A percentile compares a stretch with the other conserved stretches of the same genome.
phyloP scores from a whole-genome alignment of 2,113 vertebrate genomes.

The Entomyzon cyanotis region DNA sequence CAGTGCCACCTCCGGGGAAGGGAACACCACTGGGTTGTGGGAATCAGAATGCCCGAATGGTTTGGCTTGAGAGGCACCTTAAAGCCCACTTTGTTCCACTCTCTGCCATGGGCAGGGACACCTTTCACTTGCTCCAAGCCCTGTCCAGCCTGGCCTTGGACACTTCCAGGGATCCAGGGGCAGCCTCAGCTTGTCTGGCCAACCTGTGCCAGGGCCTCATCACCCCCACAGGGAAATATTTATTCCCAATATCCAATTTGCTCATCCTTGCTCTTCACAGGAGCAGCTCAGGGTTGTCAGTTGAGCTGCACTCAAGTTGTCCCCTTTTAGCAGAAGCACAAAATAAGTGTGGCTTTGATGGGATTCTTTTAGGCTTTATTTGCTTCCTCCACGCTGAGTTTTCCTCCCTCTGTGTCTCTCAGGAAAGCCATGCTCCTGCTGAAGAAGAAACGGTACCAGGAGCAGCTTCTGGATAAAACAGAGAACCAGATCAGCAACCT shows the following conservation, averaged over 20 bases:
- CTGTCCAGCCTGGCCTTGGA: accelerated
- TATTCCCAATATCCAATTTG: not conserved
- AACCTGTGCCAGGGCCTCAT: not conserved
- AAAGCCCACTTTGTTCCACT: accelerated
- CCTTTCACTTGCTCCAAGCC: accelerated
- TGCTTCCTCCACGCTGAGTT: not conserved
- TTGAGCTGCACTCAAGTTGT: not conserved
- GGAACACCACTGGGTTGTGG: accelerated
- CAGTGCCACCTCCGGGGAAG: accelerated
- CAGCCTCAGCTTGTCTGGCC: not conserved
- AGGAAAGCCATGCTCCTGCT: constrained; percentile 90
- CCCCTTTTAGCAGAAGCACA: not conserved
- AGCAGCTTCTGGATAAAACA: constrained; percentile 88
- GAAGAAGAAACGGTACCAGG: constrained; percentile 92
- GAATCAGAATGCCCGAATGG: accelerated
- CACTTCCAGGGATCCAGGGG: not conserved
- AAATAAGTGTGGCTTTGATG: accelerated
- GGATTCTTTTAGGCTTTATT: not conserved
- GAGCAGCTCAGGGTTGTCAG: accelerated
- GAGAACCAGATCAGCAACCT: constrained; percentile 93
- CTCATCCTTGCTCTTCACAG: accelerated
- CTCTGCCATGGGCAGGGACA: not conserved
- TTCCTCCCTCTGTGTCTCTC: not conserved
- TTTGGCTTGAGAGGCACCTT: no score
- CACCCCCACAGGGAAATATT: accelerated